A percentile compares a stretch with the other conserved stretches of the same genome.
Evolutionary conservation across 2,113 vertebrate genomes (phyloP).

Genomic region (Phyllostomus hastatus): DNA sequence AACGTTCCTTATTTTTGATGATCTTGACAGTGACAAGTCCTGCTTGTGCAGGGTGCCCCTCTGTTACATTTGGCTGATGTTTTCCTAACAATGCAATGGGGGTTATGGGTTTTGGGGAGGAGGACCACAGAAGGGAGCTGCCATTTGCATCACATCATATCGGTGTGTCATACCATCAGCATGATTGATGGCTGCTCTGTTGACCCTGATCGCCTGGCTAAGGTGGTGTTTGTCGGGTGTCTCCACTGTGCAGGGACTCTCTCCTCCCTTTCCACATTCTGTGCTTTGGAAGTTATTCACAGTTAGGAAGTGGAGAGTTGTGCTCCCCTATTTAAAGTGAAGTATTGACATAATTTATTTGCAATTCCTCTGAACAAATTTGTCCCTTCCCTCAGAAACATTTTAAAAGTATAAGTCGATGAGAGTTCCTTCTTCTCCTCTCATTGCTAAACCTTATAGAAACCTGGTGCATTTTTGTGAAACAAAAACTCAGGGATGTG

Average conservation of each 20-base stretch:
- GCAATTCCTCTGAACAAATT: neutral
- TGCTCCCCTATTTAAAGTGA: neutral
- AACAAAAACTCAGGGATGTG: neutral
- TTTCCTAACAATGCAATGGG: neutral
- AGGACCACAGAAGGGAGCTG: neutral
- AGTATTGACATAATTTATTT: neutral
- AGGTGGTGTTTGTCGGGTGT: neutral
- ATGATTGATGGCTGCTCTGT: neutral
- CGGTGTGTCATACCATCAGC: rapidly evolving
- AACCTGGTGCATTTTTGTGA: neutral
- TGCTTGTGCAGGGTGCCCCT: neutral
- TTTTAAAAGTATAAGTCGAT: neutral
- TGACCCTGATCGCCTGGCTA: neutral
- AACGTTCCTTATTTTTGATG: neutral
- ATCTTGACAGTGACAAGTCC: neutral
- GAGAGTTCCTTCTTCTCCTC: neutral
- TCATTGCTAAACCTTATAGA: neutral
- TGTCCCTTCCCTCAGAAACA: neutral
- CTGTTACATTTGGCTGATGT: neutral
- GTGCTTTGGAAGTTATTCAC: neutral
- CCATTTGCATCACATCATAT: neutral
- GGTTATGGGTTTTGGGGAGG: neutral
- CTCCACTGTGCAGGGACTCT: too few species aligned
- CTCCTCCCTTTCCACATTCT: neutral
- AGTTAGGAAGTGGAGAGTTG: neutral